phyloP scores from a whole-genome alignment of 2,113 vertebrate genomes.

The Cromileptes altivelis region DNA sequence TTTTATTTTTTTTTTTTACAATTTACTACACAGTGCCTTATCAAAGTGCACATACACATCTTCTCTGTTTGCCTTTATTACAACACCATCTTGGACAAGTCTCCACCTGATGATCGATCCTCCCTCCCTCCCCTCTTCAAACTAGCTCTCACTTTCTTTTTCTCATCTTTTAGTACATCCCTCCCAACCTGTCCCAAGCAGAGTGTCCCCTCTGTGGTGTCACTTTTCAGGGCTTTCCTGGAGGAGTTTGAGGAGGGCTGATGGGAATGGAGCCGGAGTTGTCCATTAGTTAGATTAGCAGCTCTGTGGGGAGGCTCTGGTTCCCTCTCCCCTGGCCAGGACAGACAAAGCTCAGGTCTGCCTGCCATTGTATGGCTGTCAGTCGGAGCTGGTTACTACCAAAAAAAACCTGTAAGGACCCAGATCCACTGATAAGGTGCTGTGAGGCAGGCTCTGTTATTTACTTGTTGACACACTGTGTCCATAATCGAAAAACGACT shows the following conservation, averaged over 20 bases:
- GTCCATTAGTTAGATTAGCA: conserved; percentile 80
- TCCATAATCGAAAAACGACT: conserved; percentile 2
- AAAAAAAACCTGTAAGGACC: conserved; percentile 41
- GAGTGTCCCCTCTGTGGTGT: conserved; percentile 57
- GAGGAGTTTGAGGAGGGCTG: conserved; percentile 42
- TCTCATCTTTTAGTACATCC: conserved; percentile 25
- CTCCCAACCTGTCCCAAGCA: conserved; percentile 31
- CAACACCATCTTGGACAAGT: background rate
- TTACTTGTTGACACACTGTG: conserved; percentile 40
- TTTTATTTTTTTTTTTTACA: no score
- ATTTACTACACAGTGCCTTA: no score
- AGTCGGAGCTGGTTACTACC: conserved; percentile 55
- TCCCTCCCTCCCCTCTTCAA: background rate
- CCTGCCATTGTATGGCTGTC: conserved; percentile 71
- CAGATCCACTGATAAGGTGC: conserved; percentile 59
- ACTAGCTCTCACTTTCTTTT: conserved; percentile 37
- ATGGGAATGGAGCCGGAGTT: conserved; percentile 60
- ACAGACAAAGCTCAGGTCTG: conserved; percentile 66
- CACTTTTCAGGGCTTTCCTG: conserved; percentile 71
- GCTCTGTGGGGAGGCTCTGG: conserved; percentile 72
- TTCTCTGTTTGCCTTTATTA: background rate
- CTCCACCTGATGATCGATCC: conserved; percentile 8
- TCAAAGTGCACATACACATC: background rate
- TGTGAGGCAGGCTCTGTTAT: conserved; percentile 42
- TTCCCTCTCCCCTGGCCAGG: conserved; percentile 49